Evolutionary conservation across 2,888 invertebrate species (phyloP).

Genomic region (Diarsia brunnea): DNA sequence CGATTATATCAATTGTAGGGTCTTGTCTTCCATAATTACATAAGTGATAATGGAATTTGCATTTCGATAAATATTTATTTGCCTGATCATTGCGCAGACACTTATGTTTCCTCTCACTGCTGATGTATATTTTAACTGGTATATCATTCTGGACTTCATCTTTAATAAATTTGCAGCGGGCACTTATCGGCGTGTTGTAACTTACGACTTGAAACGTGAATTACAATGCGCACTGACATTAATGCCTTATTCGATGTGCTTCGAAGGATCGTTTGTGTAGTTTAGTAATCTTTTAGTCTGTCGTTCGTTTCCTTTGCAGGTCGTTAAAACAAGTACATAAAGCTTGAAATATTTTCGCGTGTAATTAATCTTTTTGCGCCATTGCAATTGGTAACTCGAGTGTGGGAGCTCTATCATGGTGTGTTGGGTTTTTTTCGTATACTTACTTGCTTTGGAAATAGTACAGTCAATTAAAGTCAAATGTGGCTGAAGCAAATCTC

Average conservation of each 20-base stretch:
- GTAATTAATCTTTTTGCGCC: conserved; percentile 48
- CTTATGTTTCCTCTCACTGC: conserved; percentile 37
- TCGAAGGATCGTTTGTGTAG: conserved; percentile 64
- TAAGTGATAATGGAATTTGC: conserved; percentile 47
- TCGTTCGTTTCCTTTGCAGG: conserved; percentile 45
- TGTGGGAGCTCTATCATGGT: conserved; percentile 48
- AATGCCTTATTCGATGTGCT: conserved; percentile 63
- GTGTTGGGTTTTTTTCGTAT: conserved; percentile 29
- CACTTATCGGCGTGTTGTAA: conserved; percentile 64
- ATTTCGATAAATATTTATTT: conserved; percentile 48
- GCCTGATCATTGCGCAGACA: conserved; percentile 37
- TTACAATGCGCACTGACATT: conserved; percentile 70
- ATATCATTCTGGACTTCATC: conserved; percentile 65
- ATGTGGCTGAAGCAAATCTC: not conserved
- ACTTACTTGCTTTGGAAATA: conserved; percentile 30
- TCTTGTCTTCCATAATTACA: conserved; percentile 61
- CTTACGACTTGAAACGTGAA: conserved; percentile 65
- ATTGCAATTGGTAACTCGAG: conserved; percentile 50
- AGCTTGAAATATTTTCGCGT: conserved; percentile 43
- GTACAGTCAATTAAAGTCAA: conserved; percentile 16
- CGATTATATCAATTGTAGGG: conserved; percentile 79
- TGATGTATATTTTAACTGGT: conserved; percentile 57
- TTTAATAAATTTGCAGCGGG: conserved; percentile 69
- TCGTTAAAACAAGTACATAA: conserved; percentile 15
- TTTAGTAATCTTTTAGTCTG: conserved; percentile 66